Evolutionary conservation across 2,888 invertebrate genomes (phyloP), one percentile per base, ranked within the genome.

Genomic region (Cantharis rustica): DNA sequence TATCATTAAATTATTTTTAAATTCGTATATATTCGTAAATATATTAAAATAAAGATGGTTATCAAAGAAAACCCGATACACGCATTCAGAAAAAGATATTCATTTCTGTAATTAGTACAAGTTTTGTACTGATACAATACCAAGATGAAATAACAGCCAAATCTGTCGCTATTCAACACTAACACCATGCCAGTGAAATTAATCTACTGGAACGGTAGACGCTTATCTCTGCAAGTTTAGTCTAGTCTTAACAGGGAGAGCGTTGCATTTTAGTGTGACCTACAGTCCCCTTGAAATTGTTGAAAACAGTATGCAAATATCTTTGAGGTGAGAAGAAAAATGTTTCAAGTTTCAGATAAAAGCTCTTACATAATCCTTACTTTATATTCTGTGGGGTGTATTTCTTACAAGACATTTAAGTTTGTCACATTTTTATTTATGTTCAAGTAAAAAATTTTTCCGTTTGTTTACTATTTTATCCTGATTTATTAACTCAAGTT

Each of bases 321-420:
- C 63, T 69, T n/a, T 71, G 71, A 73, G 71, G 76, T 74, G 74
- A 62, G 26, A 69, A 73, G 76, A 77, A 77, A 77, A 74, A 77
- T 73, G 74, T 77, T 73, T 77, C 68, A 69, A 77, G 76, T 77
- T 77, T 77, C 76, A 77, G 71, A 77, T 77, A 77, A 77, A 73
- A 77, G 73, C 71, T 61, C 76, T 74, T 74, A 71, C 73, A 61
- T 77, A 74, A 77, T 77, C 76, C 74, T 74, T 73, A 77, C 71
- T 77, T 77, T 74, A 77, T 74, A 74, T 77, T 69, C 74, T 71
- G 23, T 62, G 26, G 76, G 73, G 71, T 75, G 75, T 75, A 17
- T 75, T 68, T 72, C 63, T 69, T 66, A 64, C 20, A 72, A 61
- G 20, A 47, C 71, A 47, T 69, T 75, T 75, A 64, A 61, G 64